Evolutionary conservation across 92 coral and sea anemone genomes (phyloP).

Genomic region (Phymanthus crucifer): DNA sequence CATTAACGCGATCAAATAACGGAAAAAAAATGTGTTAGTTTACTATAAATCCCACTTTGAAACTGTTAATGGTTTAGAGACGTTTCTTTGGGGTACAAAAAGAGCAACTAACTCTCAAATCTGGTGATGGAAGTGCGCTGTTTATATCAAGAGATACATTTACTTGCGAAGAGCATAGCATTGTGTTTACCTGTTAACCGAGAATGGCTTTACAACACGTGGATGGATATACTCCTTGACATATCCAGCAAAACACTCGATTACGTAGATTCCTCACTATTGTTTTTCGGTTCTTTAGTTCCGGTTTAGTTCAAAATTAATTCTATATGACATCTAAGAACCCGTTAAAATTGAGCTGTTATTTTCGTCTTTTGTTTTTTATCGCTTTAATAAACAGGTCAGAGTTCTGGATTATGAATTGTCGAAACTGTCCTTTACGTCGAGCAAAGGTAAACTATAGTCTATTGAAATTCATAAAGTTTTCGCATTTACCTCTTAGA

Average conservation of each 20-base stretch:
- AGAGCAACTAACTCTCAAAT: too few species aligned
- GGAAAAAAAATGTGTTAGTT: background rate
- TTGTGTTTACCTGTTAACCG: too few species aligned
- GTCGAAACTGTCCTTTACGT: background rate
- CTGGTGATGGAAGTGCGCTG: too few species aligned
- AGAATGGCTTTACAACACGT: too few species aligned
- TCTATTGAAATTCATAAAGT: constrained; percentile 12
- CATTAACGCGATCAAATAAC: background rate
- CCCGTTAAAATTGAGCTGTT: background rate
- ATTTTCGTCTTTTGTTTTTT: constrained; percentile 9
- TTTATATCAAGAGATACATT: too few species aligned
- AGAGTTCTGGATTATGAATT: constrained; percentile 15
- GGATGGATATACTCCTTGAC: background rate
- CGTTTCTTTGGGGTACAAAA: too few species aligned
- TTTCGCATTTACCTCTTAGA: constrained; percentile 13
- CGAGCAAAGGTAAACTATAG: background rate
- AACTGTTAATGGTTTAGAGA: too few species aligned
- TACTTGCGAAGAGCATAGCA: too few species aligned
- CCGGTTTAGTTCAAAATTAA: background rate
- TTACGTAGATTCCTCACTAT: background rate
- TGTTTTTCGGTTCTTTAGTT: background rate
- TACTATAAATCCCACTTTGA: too few species aligned
- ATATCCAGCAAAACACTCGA: background rate
- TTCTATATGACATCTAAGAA: background rate
- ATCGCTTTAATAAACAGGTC: constrained; percentile 20